Evolutionary conservation across 1,140 invertebrate species (phyloP).

Genomic region (Leptinotarsa undecemlineata): DNA sequence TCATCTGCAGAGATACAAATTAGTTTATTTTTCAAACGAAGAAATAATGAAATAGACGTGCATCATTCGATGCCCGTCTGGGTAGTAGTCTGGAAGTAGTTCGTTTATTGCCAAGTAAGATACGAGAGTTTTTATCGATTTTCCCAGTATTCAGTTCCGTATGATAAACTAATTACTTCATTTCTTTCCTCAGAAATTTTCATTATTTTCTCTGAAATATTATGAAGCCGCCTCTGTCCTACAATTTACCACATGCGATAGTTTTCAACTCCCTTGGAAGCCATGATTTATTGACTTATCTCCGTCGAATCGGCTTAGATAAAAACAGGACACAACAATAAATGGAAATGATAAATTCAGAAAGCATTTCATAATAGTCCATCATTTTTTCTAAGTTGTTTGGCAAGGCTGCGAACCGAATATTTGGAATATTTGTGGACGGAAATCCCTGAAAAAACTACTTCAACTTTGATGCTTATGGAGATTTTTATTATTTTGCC

Average conservation of each 20-base stretch:
- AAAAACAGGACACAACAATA: neutral
- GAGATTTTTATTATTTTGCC: neutral
- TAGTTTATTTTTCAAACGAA: too few species aligned
- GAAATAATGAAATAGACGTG: too few species aligned
- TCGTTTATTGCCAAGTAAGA: too few species aligned
- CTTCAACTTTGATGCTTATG: neutral
- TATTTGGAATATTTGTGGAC: neutral
- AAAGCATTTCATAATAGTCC: neutral
- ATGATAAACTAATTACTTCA: too few species aligned
- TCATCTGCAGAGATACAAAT: too few species aligned
- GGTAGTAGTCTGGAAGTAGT: too few species aligned
- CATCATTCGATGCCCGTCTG: too few species aligned
- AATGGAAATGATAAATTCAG: neutral
- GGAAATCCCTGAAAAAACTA: constrained; percentile 3
- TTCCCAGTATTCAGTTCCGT: too few species aligned
- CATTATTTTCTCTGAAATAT: neutral
- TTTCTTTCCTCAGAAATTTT: too few species aligned
- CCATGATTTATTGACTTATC: neutral
- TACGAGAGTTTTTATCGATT: too few species aligned
- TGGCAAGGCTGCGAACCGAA: constrained; percentile 1
- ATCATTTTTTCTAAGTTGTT: neutral
- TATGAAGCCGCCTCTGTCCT: neutral
- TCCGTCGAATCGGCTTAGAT: neutral
- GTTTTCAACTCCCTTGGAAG: neutral
- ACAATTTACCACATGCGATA: neutral